phyloP scores from a whole-genome alignment of 92 coral and sea anemone genomes.

The Phenganax marumi region DNA sequence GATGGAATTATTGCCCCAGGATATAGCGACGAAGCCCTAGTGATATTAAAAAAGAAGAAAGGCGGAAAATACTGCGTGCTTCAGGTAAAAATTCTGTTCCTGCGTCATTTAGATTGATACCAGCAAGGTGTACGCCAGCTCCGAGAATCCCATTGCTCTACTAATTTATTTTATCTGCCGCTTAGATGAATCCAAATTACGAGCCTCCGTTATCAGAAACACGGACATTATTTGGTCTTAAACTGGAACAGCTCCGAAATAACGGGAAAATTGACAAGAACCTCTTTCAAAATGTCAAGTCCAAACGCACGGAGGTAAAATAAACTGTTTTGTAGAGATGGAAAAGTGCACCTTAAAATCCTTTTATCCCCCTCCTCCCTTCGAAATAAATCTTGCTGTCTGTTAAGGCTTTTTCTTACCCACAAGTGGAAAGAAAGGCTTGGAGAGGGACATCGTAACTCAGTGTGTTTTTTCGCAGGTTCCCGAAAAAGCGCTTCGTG shows the following conservation, averaged over 20 bases:
- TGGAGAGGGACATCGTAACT: too few relatives aligned
- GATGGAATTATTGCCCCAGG: conserved; percentile 99
- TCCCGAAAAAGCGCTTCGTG: conserved; percentile 78
- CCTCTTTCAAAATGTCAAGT: conserved; percentile 69
- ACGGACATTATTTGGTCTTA: conserved; percentile 90
- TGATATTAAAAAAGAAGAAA: conserved; percentile 81
- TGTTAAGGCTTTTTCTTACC: background rate
- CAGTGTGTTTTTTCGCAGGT: conserved; percentile 53
- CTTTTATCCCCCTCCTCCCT: background rate
- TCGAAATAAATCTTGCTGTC: too few relatives aligned
- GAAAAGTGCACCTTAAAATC: background rate
- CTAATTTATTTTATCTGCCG: background rate
- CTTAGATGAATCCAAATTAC: conserved; percentile 80
- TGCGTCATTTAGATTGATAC: background rate
- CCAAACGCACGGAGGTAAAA: conserved; percentile 70
- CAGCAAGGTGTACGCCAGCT: background rate
- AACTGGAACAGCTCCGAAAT: conserved; percentile 87
- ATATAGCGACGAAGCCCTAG: conserved; percentile 74
- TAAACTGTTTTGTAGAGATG: background rate
- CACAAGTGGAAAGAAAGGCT: background rate
- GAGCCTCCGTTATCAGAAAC: conserved; percentile 73
- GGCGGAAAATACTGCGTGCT: conserved; percentile 96
- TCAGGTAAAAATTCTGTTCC: conserved; percentile 56
- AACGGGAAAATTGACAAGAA: conserved; percentile 71
- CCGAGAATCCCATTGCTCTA: background rate